Conservation (phyloP, 2,113 vertebrate species). For the Psophia crepitans region DNA sequence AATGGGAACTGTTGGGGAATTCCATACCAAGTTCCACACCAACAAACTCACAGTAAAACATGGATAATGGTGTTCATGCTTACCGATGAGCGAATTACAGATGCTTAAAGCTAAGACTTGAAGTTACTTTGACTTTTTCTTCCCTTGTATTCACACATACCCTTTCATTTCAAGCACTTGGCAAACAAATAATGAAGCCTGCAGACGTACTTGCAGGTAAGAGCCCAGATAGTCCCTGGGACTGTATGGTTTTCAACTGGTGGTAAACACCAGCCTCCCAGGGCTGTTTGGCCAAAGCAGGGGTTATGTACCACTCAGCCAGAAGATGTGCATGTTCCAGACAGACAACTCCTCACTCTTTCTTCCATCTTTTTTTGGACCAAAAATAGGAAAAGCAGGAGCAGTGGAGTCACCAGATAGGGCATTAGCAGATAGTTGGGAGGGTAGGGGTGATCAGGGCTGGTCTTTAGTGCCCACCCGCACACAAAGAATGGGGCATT, state of each 20-base stretch:
- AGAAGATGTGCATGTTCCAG: neutral
- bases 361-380: neutral
- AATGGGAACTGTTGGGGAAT: neutral
- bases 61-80: neutral
- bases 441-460: neutral
- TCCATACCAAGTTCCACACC: neutral
- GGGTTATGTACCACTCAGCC: neutral
- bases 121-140: neutral
- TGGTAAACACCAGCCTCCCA: neutral
- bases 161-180: neutral
- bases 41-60: neutral
- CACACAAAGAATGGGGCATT: accelerated
- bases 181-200: neutral
- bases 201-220: accelerated
- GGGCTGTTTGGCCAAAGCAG: neutral
- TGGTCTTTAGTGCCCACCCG: neutral
- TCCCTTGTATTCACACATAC: neutral
- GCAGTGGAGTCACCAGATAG: neutral
- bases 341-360: neutral
- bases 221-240: neutral
- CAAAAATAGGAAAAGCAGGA: neutral
- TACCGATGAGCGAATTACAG: neutral
- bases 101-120: neutral
- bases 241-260: neutral
- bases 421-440: neutral